A percentile compares a stretch with the other conserved stretches of the same genome.
Evolutionary conservation across 2,797 vertebrate species (phyloP).

Genomic region (Decapterus maruadsi): DNA sequence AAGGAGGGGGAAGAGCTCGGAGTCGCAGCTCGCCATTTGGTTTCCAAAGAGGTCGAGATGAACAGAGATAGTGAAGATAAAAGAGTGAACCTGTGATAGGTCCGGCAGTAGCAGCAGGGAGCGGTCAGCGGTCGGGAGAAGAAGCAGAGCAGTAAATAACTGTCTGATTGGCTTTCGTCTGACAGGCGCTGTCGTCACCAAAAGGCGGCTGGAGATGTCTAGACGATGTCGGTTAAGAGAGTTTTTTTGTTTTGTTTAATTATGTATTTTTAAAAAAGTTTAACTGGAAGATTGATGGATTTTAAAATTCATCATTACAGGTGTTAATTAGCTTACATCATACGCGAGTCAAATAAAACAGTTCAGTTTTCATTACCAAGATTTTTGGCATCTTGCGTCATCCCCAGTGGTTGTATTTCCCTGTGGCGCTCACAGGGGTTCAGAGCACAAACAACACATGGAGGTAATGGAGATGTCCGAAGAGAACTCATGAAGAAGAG

Average conservation of each 20-base stretch:
- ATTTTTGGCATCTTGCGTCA: constrained; percentile 41
- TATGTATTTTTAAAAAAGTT: neutral
- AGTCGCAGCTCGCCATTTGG: constrained; percentile 16
- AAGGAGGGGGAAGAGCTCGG: neutral
- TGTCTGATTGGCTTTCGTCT: constrained; percentile 53
- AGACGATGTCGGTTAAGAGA: neutral
- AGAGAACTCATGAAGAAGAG: constrained; percentile 21
- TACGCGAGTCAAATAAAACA: constrained; percentile 14
- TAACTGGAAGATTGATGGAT: neutral
- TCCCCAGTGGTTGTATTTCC: constrained; percentile 29
- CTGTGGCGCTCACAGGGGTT: constrained; percentile 16
- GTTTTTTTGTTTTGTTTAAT: neutral
- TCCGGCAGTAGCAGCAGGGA: constrained; percentile 46
- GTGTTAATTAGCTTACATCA: constrained; percentile 25
- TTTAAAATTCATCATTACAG: neutral
- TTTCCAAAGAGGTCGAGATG: constrained; percentile 29
- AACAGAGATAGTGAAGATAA: constrained; percentile 55
- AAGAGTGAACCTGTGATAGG: constrained; percentile 46
- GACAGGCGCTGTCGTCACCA: constrained; percentile 45
- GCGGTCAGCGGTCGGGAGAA: constrained; percentile 35
- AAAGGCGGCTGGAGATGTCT: constrained; percentile 27
- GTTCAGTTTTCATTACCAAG: constrained; percentile 17
- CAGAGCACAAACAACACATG: constrained; percentile 23
- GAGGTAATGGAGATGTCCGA: constrained; percentile 45
- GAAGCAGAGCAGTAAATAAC: constrained; percentile 63